phyloP scores from a whole-genome alignment of 2,113 vertebrate genomes.

The Phrynosoma platyrhinos region DNA sequence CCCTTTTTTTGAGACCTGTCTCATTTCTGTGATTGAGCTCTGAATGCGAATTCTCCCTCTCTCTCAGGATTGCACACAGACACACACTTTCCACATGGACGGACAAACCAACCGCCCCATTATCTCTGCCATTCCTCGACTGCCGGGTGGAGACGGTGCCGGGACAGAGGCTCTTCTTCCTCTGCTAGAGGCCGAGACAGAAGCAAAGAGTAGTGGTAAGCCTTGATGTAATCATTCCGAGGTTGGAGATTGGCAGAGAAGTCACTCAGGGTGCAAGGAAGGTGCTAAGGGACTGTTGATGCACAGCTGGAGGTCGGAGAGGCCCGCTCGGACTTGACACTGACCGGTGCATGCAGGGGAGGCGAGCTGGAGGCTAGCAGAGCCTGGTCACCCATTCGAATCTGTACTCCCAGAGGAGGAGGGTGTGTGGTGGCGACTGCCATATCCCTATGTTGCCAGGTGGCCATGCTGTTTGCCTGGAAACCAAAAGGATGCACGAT shows the following conservation, averaged over 20 bases:
- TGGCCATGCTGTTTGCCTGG: too few species aligned
- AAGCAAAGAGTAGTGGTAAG: conserved; percentile 74
- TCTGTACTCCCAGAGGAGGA: conserved; percentile 46
- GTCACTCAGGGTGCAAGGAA: conserved; percentile 62
- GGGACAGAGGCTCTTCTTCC: conserved; percentile 65
- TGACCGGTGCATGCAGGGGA: conserved; percentile 79
- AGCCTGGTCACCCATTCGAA: conserved; percentile 60
- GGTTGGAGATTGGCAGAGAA: conserved; percentile 63
- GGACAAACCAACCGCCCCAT: conserved; percentile 14
- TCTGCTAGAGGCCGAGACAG: conserved; percentile 67
- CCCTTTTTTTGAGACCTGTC: too few species aligned
- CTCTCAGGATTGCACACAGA: too few species aligned
- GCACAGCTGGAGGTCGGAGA: conserved; percentile 83
- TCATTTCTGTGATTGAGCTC: too few species aligned
- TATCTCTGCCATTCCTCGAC: conserved; percentile 89
- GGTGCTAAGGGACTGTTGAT: conserved; percentile 70
- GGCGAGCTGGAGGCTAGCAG: conserved; percentile 60
- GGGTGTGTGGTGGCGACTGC: too few species aligned
- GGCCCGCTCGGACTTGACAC: conserved; percentile 90
- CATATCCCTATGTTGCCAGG: too few species aligned
- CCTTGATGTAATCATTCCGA: conserved; percentile 78
- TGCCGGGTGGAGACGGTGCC: conserved; percentile 74
- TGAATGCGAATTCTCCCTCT: too few species aligned
- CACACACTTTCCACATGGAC: too few species aligned
- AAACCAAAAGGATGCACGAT: rapidly evolving